These are phyloP conservation scores for Anser cygnoides DNA, from an alignment of 2,113 vertebrate species.

Conservation along the genomic window DNA sequence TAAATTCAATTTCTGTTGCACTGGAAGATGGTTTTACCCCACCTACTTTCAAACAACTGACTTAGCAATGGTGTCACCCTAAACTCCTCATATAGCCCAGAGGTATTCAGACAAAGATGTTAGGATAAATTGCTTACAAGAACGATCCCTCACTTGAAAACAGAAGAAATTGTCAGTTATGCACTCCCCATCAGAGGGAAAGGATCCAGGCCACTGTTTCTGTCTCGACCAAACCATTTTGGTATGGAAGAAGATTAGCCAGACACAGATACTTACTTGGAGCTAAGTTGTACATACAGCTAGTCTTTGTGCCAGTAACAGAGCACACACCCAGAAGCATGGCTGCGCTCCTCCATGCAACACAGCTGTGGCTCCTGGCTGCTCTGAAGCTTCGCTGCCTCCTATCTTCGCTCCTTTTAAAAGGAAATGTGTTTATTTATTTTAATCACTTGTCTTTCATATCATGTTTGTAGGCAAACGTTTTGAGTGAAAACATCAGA, in stretches of 20 bases:
- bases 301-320: not conserved
- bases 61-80: not conserved
- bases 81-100: not conserved
- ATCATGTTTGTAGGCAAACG: not conserved
- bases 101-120: not conserved
- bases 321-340: constrained; percentile 33
- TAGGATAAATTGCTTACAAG: constrained; percentile 34
- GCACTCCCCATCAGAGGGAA: not conserved
- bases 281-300: not conserved
- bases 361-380: not conserved
- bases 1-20: not conserved
- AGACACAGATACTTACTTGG: not conserved
- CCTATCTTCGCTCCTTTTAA: not conserved
- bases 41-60: not conserved
- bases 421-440: constrained; percentile 9
- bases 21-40: not conserved
- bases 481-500: constrained; percentile 28
- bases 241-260: not conserved
- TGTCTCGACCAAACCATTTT: not conserved
- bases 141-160: not conserved
- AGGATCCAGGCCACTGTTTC: not conserved
- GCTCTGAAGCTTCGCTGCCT: not conserved
- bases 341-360: not conserved
- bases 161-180: not conserved
- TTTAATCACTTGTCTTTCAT: not conserved